These are phyloP conservation scores for Conus betulinus DNA, from an alignment of 1,140 invertebrate genomes.

Conservation along the genomic window DNA sequence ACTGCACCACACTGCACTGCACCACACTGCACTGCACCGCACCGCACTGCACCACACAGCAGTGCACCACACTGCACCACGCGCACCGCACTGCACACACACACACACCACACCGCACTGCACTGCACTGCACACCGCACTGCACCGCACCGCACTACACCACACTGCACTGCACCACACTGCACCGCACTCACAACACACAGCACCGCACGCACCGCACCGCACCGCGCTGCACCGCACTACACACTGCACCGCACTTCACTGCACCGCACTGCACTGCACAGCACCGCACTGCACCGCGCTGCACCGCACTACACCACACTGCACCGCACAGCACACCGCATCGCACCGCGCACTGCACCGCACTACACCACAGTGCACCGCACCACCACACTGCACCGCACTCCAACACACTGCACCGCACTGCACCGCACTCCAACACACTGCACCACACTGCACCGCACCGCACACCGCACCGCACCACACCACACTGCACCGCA, in stretches of 20 bases:
- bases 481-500: slow-evolving; percentile 30
- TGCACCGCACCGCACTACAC: too few species aligned
- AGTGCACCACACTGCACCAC: too few species aligned
- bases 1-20: too few species aligned
- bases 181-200: background rate
- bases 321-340: background rate
- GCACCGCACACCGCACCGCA: background rate
- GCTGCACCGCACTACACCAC: background rate
- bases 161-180: too few species aligned
- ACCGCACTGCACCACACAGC: too few species aligned
- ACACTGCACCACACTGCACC: background rate
- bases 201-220: background rate
- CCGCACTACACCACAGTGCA: background rate
- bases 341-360: background rate
- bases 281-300: background rate
- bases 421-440: background rate
- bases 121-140: too few species aligned
- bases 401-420: background rate
- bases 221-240: background rate
- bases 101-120: too few species aligned
- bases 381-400: background rate
- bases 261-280: background rate
- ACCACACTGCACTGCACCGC: too few species aligned
- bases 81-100: too few species aligned
- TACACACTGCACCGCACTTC: background rate